These are phyloP conservation scores for Anoplopoma fimbria DNA, from an alignment of 2,113 vertebrate species.

Conservation along the genomic window DNA sequence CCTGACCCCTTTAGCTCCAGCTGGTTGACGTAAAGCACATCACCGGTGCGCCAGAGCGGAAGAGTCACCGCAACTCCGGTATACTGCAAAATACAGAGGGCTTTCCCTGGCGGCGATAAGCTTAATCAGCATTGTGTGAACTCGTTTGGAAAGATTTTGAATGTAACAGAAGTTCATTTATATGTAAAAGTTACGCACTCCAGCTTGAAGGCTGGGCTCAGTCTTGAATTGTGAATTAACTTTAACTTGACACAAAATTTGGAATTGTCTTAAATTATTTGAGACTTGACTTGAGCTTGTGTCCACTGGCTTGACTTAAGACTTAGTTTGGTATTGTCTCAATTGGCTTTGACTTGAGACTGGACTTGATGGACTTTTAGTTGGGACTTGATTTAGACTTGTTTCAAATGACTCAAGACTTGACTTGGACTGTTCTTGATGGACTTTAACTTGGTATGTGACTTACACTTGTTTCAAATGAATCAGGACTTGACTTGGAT, in stretches of 20 bases:
- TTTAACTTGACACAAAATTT: neutral
- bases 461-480: neutral
- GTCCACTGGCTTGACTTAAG: too few species aligned
- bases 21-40: neutral
- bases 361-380: neutral
- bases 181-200: neutral
- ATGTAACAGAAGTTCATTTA: too few species aligned
- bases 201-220: neutral
- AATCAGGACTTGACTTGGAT: neutral
- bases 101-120: too few species aligned
- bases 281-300: neutral
- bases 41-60: too few species aligned
- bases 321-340: neutral
- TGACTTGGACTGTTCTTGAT: neutral
- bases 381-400: neutral
- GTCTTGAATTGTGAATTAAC: neutral
- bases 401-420: neutral
- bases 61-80: too few species aligned
- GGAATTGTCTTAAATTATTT: neutral
- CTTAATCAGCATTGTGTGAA: too few species aligned
- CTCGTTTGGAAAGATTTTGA: too few species aligned
- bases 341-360: neutral
- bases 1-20: neutral
- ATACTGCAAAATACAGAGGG: too few species aligned
- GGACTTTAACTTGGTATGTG: neutral